Evolutionary conservation across 2,113 vertebrate species (phyloP).

Genomic region (Sterna hirundo): DNA sequence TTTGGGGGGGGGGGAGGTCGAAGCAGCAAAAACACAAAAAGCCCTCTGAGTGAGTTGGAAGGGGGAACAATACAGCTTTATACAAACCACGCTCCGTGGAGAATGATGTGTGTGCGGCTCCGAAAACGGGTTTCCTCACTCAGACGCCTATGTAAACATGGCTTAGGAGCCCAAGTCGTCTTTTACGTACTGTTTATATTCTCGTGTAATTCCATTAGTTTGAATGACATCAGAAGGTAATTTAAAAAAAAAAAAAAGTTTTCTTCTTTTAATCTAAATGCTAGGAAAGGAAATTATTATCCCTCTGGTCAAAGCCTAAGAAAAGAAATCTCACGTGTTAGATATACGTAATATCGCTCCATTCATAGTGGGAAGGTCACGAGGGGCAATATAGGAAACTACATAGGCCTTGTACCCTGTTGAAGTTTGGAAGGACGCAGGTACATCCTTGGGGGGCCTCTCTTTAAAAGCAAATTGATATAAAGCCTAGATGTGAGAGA

Average conservation of each 20-base stretch:
- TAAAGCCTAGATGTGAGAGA: neutral
- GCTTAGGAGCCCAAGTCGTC: neutral
- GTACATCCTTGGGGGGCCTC: neutral
- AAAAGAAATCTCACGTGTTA: neutral
- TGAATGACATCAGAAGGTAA: neutral
- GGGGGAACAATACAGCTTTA: constrained; percentile 25
- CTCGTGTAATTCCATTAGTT: neutral
- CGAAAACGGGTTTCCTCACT: neutral
- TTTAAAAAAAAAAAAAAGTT: neutral
- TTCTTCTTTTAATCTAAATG: neutral
- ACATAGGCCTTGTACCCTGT: neutral
- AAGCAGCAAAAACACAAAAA: neutral
- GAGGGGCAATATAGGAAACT: neutral
- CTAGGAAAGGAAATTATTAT: neutral
- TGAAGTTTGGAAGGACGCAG: neutral
- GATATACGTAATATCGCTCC: neutral
- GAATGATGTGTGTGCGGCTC: neutral
- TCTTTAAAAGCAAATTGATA: neutral
- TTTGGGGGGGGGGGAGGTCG: neutral
- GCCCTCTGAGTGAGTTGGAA: neutral
- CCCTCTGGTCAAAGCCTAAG: neutral
- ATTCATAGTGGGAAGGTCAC: neutral
- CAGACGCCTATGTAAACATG: neutral
- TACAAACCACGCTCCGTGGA: neutral
- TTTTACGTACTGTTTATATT: neutral